phyloP scores from a whole-genome alignment of 2,113 vertebrate species.

The Scopus umbretta region DNA sequence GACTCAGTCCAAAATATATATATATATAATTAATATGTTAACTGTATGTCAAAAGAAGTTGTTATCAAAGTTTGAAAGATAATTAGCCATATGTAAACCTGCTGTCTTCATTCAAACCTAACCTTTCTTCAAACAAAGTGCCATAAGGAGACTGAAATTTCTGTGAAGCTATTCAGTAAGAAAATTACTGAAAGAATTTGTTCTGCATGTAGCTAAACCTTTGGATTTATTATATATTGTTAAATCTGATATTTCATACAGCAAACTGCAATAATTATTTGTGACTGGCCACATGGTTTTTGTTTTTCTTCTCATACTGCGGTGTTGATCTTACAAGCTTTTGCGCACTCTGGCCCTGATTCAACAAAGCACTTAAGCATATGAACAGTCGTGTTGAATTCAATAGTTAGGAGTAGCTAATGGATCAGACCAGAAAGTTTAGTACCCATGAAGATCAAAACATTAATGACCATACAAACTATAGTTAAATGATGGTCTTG shows the following conservation, averaged over 20 bases:
- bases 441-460: not conserved
- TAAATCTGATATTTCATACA: not conserved
- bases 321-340: not conserved
- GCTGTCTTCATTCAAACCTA: not conserved
- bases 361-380: slow-evolving; percentile 6
- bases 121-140: not conserved
- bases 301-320: not conserved
- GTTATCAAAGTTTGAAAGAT: not conserved
- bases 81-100: not conserved
- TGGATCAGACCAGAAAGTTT: not conserved
- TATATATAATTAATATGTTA: not conserved
- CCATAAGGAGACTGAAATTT: not conserved
- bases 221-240: not conserved
- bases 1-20: not conserved
- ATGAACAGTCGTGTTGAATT: not conserved
- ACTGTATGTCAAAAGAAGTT: not conserved
- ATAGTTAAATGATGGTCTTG: not conserved
- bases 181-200: not conserved
- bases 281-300: not conserved
- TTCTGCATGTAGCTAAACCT: not conserved
- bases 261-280: not conserved
- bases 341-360: not conserved
- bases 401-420: not conserved
- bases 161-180: not conserved
- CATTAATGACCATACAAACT: not conserved